Evolutionary conservation across 2,888 invertebrate species (phyloP), one percentile per base, ranked within the genome.

Genomic region (Chrysotoxum bicinctum): DNA sequence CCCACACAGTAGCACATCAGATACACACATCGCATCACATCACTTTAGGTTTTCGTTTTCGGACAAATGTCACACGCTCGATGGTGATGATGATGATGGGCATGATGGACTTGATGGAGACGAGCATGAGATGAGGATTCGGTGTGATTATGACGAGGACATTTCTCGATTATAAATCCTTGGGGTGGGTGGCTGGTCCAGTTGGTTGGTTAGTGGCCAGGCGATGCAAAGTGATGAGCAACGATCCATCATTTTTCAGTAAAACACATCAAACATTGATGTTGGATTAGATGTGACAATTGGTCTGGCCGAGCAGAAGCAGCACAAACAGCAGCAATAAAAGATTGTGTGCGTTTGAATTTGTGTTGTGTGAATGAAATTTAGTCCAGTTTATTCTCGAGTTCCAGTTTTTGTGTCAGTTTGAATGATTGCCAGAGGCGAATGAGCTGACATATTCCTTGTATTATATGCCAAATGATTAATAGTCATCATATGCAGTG

Each of bases 231-330:
- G 48, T 69, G 74, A 83, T 73, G 85, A 73, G 45, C 52, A 81
- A 81, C 66, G 81, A 85, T 85, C 85, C 85, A 85, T 85, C 81
- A 85, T 85, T 85, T 81, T 81, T 81, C 85, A 81, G 72, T 58
- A 81, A 69, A 85, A 81, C 81, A 81, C 81, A 81, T 85, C 85
- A 85, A 85, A 80, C 85, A 85, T 85, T 85, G 85, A 85, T 85
- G 85, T 76, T 48, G 76, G 75, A 76, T 68, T 85, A 80, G 76
- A 85, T 68, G 76, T 81, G 85, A 85, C 85, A 85, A 85, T 76
- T 85, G 85, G 84, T 72, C 72, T 72, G 85, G 76, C 26, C 1
- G 5, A 23, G 40, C n/a, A n/a, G 70, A 48, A 10, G 5, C 21
- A 37, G 54, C 21, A 58, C 16, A 10, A 32, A 6, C 16, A 40